Conservation (phyloP, 2,797 vertebrate species). For the Coendou prehensilis region DNA sequence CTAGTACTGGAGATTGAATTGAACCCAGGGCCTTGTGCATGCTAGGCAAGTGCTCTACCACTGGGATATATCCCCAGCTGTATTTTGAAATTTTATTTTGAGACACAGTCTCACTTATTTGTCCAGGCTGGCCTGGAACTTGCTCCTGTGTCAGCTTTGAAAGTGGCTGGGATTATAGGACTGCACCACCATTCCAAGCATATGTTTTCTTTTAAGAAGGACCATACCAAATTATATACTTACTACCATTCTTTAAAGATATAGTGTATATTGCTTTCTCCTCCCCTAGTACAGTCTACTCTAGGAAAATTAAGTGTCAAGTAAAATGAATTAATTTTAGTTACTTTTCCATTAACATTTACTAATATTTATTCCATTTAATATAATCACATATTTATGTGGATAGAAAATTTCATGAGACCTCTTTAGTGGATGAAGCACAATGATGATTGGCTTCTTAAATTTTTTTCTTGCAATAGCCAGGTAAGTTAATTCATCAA, state of each 20-base stretch:
- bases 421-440: background rate
- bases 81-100: background rate
- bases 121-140: background rate
- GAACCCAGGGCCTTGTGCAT: background rate
- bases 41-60: background rate
- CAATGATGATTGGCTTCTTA: background rate
- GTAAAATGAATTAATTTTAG: background rate
- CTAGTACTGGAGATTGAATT: background rate
- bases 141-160: background rate
- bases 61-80: background rate
- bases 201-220: background rate
- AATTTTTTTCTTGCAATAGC: background rate
- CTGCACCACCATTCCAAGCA: background rate
- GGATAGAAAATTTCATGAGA: background rate
- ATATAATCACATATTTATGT: background rate
- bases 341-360: background rate
- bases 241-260: background rate
- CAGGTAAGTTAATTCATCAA: background rate
- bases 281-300: background rate
- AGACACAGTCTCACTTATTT: background rate
- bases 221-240: background rate
- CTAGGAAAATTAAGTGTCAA: background rate
- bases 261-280: background rate
- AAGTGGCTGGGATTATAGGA: background rate
- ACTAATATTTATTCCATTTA: background rate